phyloP scores from a whole-genome alignment of 1,140 invertebrate species.

The Penaeus chinensis region DNA sequence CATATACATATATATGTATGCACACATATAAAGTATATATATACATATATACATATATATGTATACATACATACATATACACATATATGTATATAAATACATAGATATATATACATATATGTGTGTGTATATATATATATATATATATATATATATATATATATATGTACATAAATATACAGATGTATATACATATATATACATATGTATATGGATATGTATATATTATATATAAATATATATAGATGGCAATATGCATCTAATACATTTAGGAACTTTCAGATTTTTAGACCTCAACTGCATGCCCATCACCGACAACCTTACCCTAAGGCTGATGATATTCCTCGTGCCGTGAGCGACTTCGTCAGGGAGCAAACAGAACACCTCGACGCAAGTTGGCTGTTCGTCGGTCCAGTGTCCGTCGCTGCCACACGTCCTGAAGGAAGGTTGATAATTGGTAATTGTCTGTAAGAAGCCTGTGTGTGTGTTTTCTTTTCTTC shows the following conservation, averaged over 20 bases:
- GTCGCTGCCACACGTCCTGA: slow-evolving; percentile 64
- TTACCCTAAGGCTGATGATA: slow-evolving; percentile 49
- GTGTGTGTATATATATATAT: background rate
- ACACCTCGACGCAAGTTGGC: slow-evolving; percentile 65
- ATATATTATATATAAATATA: slow-evolving; percentile 18
- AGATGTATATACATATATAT: slow-evolving; percentile 9
- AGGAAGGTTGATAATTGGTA: background rate
- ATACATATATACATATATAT: background rate
- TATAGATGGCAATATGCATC: background rate
- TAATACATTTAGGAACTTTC: background rate
- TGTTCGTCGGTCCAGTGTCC: slow-evolving; percentile 64
- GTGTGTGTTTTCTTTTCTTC: too few relatives aligned
- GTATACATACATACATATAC: background rate
- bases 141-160: slow-evolving; percentile 9
- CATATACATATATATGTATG: too few relatives aligned
- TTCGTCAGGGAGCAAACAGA: slow-evolving; percentile 64
- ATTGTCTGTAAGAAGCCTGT: background rate
- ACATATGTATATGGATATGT: slow-evolving; percentile 2
- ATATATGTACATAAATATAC: slow-evolving; percentile 9
- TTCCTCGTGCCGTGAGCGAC: slow-evolving; percentile 45
- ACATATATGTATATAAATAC: background rate
- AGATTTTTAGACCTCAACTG: background rate
- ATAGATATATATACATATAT: background rate
- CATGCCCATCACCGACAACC: background rate
- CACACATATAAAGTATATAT: too few relatives aligned